Base-by-base conservation (phyloP, 2,113 vertebrate species). In the Melanostigma gelatinosum region DNA sequence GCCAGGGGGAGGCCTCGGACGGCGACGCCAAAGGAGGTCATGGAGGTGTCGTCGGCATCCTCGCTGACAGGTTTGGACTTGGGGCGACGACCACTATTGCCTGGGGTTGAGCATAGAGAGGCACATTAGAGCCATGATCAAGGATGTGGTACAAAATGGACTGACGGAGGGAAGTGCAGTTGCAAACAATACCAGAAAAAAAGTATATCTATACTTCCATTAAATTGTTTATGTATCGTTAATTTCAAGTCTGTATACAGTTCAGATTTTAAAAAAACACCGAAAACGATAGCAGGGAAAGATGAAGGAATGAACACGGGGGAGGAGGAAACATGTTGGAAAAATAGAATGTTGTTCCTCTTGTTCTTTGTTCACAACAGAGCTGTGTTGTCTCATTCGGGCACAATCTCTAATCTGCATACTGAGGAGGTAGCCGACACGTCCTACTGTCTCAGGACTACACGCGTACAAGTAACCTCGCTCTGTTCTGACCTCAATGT, bases 21-120 rank as follows among this genome's bases (percentile, higher is more conserved):
- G 0, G 94, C 94, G 60, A 96, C 94, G 82, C 94, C 93, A 12
- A 97, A 93, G 0, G 95, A 89, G 89, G 77, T 96, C 96, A 97
- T 96, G 89, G 95, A 92, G 84, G 95, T 92, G 91, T 87, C 0
- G 89, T 79, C 11, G 90, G 92, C 93, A 96, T 96, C 88, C 91
- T 96, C 95, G 93, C 93, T 85, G 92, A 92, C 91, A 90, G 89
- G 85, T 77, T 79, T 50, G 22, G 84, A 95, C 77, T 81, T 46
- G 88, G 22, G 82, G 65, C 67, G 66, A 27, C 12, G 15, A 55
- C 18, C 72, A 24, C 58, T 60, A 75, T 78, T 83, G 34, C 91
- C 94, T 67, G 85, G 86, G 46, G 40, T 38, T 22, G 93, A 94
- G 42, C 93, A 65, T 8, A 78, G 61, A 66, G 52, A 79, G 20